Conservation (phyloP, 2,113 vertebrate genomes). For the Scytalopus superciliaris region DNA sequence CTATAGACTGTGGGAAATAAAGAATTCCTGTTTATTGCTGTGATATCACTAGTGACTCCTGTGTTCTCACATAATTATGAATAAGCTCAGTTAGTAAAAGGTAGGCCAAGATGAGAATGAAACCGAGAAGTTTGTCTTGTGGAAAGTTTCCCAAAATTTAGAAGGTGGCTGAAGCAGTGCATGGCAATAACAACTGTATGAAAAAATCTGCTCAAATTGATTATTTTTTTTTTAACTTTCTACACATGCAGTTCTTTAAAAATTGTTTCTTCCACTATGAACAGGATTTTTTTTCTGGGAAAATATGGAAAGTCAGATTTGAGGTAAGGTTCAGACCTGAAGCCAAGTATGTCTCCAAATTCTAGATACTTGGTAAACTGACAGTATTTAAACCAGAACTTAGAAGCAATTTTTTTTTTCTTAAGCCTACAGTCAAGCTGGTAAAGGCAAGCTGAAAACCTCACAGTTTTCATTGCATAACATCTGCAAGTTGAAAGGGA, state of each 20-base stretch:
- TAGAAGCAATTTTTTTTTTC: background rate
- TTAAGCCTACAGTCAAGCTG: background rate
- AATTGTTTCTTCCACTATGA: background rate
- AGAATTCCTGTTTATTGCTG: background rate
- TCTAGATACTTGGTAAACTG: background rate
- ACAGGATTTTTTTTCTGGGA: background rate
- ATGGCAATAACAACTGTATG: background rate
- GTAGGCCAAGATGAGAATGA: background rate
- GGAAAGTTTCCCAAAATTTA: background rate
- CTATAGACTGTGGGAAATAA: background rate
- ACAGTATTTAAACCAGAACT: background rate
- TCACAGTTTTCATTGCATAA: background rate
- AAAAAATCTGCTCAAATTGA: background rate
- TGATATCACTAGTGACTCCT: background rate
- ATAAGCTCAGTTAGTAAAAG: background rate
- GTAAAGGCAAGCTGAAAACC: background rate
- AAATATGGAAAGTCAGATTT: background rate
- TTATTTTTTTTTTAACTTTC: accelerated
- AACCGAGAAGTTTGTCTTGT: background rate
- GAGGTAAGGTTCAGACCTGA: background rate
- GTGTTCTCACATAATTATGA: background rate
- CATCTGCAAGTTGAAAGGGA: background rate
- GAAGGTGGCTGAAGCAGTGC: background rate
- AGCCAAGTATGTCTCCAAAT: background rate
- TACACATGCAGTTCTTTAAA: background rate